A percentile compares a stretch with the other conserved stretches of the same genome.
Conservation (phyloP, 2,113 vertebrate genomes). For the Eudyptes chrysolophus region DNA sequence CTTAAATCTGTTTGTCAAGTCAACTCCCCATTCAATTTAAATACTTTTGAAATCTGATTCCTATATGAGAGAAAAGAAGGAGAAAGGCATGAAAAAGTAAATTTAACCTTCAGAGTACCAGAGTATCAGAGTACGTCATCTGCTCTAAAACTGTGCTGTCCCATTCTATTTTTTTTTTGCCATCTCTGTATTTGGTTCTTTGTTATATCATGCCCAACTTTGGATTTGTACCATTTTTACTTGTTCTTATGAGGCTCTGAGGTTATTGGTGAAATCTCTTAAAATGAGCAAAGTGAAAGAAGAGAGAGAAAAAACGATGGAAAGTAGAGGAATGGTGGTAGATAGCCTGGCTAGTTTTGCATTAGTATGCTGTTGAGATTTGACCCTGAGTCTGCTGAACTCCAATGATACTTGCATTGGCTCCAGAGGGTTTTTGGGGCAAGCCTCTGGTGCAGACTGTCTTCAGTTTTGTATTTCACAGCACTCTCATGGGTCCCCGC, state of each 20-base stretch:
- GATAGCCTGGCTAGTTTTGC: not conserved
- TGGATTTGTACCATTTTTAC: not conserved
- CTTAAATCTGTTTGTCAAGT: not conserved
- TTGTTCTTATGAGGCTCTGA: not conserved
- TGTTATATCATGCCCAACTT: not conserved
- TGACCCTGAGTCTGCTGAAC: not conserved
- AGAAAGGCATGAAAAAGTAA: not conserved
- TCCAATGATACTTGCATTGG: not conserved
- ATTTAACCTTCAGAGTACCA: not conserved
- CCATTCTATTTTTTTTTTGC: not conserved
- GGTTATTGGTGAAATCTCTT: not conserved
- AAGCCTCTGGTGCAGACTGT: not conserved
- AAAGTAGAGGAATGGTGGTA: not conserved
- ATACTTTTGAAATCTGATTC: not conserved
- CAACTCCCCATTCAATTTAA: not conserved
- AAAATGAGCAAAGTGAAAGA: not conserved
- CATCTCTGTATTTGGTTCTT: not conserved
- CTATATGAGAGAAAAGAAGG: not conserved
- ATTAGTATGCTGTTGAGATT: not conserved
- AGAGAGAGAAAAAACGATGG: not conserved
- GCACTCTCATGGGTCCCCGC: not conserved
- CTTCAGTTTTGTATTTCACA: not conserved
- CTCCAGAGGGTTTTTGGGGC: not conserved
- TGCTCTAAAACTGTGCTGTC: not conserved
- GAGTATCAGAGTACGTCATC: not conserved